phyloP scores from a whole-genome alignment of 2,113 vertebrate species.

The Boulengeromyrus knoepffleri region DNA sequence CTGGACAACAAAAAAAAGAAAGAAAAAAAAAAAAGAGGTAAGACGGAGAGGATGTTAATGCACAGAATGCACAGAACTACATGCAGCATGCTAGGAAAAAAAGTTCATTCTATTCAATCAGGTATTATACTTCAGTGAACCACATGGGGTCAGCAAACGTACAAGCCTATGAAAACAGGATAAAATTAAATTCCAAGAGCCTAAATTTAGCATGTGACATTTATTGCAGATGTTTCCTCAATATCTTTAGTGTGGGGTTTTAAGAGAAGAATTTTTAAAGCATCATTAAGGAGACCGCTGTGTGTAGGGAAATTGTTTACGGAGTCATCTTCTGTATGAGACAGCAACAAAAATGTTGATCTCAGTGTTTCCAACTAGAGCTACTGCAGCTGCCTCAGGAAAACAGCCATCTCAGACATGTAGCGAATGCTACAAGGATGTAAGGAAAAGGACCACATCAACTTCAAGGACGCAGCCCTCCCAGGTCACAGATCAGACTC shows the following conservation, averaged over 20 bases:
- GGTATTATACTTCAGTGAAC: neutral
- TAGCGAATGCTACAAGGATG: neutral
- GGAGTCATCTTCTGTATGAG: neutral
- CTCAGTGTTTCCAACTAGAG: conserved; percentile 26
- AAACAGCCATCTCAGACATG: neutral
- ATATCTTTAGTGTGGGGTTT: neutral
- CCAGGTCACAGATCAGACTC: neutral
- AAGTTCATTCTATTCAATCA: neutral
- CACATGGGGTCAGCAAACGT: neutral
- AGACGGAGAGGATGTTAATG: neutral
- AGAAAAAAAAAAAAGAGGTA: no score
- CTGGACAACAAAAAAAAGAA: conserved; percentile 47
- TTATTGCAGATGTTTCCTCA: neutral
- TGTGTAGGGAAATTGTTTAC: neutral
- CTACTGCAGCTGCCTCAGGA: conserved; percentile 23
- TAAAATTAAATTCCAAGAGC: neutral
- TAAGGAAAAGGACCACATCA: neutral
- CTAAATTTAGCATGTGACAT: neutral
- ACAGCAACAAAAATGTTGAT: conserved; percentile 9
- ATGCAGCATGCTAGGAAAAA: neutral
- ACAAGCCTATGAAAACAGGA: neutral
- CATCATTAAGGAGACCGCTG: neutral
- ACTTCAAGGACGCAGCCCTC: neutral
- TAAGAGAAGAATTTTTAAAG: neutral
- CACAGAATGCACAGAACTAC: neutral